phyloP scores from a whole-genome alignment of 2,888 invertebrate species.

The Pseudococcus viburni region DNA sequence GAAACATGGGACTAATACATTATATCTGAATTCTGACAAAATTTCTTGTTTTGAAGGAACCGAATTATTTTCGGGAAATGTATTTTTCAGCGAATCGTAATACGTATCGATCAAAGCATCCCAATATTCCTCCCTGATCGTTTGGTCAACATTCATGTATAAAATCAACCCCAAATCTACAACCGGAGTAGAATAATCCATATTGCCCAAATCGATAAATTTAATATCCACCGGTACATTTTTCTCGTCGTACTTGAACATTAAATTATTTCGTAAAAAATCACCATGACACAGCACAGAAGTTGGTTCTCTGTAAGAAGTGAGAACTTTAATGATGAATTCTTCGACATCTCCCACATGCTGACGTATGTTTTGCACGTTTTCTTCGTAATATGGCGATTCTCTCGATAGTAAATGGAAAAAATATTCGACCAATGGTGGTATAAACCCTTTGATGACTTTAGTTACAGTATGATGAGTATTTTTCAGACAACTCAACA shows the following conservation, averaged over 20 bases:
- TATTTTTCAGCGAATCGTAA: slow-evolving; percentile 74
- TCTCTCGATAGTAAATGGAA: background rate
- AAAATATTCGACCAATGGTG: background rate
- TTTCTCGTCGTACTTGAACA: slow-evolving; percentile 68
- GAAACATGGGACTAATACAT: background rate
- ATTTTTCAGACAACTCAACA: background rate
- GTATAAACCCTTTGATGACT: background rate
- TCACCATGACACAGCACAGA: slow-evolving; percentile 69
- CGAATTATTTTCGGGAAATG: background rate
- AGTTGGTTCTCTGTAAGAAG: slow-evolving; percentile 66
- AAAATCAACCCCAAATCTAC: background rate
- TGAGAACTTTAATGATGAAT: background rate
- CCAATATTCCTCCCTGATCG: slow-evolving; percentile 75
- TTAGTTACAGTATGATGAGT: background rate
- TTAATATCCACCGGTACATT: slow-evolving; percentile 65
- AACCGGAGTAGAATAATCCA: background rate
- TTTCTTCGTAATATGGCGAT: background rate
- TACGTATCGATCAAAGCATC: slow-evolving; percentile 76
- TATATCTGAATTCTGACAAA: background rate
- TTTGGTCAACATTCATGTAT: slow-evolving; percentile 75
- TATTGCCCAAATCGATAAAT: background rate
- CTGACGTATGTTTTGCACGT: background rate
- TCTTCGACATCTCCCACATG: background rate
- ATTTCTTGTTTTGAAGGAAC: background rate
- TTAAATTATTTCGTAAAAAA: slow-evolving; percentile 69